Evolutionary conservation across 2,888 invertebrate species (phyloP), one percentile per base, ranked within the genome.

Genomic region (Mesoligia furuncula): DNA sequence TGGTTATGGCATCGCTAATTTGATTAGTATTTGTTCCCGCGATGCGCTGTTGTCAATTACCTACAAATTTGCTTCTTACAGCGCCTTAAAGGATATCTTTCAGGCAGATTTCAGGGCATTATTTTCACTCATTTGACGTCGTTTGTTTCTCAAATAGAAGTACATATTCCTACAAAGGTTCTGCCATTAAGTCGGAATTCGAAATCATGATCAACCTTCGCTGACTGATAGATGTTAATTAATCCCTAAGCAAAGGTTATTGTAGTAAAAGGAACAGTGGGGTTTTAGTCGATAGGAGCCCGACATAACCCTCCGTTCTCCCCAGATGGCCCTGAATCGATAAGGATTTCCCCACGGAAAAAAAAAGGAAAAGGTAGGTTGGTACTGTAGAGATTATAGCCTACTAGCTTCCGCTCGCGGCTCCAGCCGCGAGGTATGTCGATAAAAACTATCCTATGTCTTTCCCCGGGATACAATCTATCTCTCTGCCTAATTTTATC

Each of bases 171-270:
- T 24, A 54, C 54, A 54, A 54, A 78, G 64, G 65, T 45, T 20
- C 48, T 61, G 65, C 51, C 61, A 80, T 78, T 70, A 57, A 67
- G 17, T 69, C 17, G 6, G 27, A 42, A 27, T 3, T 42, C 20
- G 27, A 66, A 42, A 65, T 27, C 13, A 7, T 27, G 27, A 54
- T n/a, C 24, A 54, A 54, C 54, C 24, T 11, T n/a, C 0, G 11
- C 7, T 24, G 42, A 27, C 27, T 74, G 75, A 64, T 71, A 62
- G 54, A 59, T 69, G 61, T 71, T 78, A 61, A 76, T 76, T 66
- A 24, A 54, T 54, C 54, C 54, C 54, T 54, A 54, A 24, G 11
- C 54, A 54, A 54, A 11, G 54, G 24, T n/a, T 54, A 54, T 54
- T 54, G 54, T 11, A 54, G 24, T 54, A 54, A 54, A 54, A 54